Evolutionary conservation across 2,113 vertebrate genomes (phyloP).

Genomic region (Megaleporinus macrocephalus): DNA sequence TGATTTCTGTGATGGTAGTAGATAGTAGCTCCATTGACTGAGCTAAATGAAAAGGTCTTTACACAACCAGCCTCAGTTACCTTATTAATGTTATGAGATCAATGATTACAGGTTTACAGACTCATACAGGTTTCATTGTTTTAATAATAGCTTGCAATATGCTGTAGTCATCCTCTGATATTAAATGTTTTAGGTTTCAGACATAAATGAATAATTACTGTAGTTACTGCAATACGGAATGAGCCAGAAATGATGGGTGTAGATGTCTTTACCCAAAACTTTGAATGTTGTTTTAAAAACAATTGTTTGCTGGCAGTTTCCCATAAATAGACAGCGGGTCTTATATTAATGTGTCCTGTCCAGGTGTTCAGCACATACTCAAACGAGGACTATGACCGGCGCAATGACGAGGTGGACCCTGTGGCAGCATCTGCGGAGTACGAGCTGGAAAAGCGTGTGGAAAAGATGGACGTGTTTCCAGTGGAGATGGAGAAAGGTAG

Average conservation of each 20-base stretch:
- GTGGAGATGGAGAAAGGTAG: constrained; percentile 93
- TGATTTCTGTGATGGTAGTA: not conserved
- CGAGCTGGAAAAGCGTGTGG: constrained; percentile 92
- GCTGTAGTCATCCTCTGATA: not conserved
- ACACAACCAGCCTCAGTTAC: not conserved
- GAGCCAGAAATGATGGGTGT: not conserved
- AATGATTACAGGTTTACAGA: not conserved
- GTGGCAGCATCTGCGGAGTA: constrained; percentile 92
- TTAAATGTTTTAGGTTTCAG: not conserved
- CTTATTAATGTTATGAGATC: not conserved
- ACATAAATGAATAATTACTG: not conserved
- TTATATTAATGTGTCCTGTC: not conserved
- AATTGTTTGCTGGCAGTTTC: not conserved
- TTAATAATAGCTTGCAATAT: not conserved
- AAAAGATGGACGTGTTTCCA: constrained; percentile 94
- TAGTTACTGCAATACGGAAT: not conserved
- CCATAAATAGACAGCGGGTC: not conserved
- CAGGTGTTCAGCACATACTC: constrained; percentile 91
- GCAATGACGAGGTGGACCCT: constrained; percentile 92
- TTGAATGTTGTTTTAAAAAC: not conserved
- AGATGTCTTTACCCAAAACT: not conserved
- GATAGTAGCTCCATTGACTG: not conserved
- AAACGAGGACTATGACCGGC: constrained; percentile 91
- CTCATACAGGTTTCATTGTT: not conserved
- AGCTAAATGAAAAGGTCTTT: not conserved